phyloP scores from a whole-genome alignment of 2,888 invertebrate genomes.

The Sarcophaga caerulescens region DNA sequence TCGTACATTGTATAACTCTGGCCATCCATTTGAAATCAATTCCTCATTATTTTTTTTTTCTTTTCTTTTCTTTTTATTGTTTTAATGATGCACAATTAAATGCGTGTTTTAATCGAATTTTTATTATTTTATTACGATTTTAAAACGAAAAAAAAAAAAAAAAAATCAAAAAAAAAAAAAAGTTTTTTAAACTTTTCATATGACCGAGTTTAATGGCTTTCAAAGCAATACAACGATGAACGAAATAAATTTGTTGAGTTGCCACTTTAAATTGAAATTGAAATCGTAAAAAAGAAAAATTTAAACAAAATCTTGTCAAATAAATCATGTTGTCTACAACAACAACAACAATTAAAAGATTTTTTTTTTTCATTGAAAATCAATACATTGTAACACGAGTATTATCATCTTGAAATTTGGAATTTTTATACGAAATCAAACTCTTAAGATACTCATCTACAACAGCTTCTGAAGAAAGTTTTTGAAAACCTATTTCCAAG shows the following conservation, averaged over 20 bases:
- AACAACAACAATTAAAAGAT: slow-evolving; percentile 7
- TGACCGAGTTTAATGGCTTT: slow-evolving; percentile 41
- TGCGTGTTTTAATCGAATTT: slow-evolving; percentile 58
- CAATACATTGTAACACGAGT: slow-evolving; percentile 3
- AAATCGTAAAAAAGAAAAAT: not conserved
- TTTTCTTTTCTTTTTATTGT: not conserved
- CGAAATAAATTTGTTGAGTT: slow-evolving; percentile 48
- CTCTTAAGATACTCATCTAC: slow-evolving; percentile 19
- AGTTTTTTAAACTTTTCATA: slow-evolving; percentile 20
- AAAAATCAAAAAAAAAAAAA: not conserved
- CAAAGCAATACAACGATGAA: slow-evolving; percentile 16
- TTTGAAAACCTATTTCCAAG: not conserved
- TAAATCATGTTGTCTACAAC: not conserved
- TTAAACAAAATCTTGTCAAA: not conserved
- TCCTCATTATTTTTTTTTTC: slow-evolving; percentile 10
- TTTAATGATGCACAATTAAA: slow-evolving; percentile 55
- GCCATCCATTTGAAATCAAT: slow-evolving; percentile 45
- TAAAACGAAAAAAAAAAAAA: slow-evolving; percentile 2
- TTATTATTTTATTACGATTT: slow-evolving; percentile 51
- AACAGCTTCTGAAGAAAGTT: slow-evolving; percentile 55
- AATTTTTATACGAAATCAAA: slow-evolving; percentile 22
- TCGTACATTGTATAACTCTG: no score
- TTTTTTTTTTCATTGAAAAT: not conserved
- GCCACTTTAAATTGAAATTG: slow-evolving; percentile 40
- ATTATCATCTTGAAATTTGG: no score